phyloP scores from a whole-genome alignment of 1,140 invertebrate species.

The Bathynomus jamesi region DNA sequence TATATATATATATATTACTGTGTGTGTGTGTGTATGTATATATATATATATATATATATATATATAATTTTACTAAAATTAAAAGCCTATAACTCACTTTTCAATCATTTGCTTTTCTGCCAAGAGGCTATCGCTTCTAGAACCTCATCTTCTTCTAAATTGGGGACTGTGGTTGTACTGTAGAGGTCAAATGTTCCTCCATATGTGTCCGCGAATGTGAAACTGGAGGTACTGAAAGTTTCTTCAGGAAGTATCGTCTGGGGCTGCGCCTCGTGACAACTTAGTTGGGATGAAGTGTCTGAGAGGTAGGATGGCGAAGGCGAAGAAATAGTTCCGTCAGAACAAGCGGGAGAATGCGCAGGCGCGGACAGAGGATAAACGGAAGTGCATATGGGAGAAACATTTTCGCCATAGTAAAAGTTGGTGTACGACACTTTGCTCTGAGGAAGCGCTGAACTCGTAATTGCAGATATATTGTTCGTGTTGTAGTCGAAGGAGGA shows the following conservation, averaged over 20 bases:
- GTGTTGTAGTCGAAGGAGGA: background rate
- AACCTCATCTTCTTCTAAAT: background rate
- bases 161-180: background rate
- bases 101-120: background rate
- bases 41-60: conserved; percentile 2
- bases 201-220: background rate
- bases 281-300: background rate
- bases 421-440: background rate
- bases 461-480: background rate
- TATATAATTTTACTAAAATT: background rate
- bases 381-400: background rate
- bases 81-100: background rate
- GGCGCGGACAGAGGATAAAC: background rate
- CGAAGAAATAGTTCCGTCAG: background rate
- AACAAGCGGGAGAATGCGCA: background rate
- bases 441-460: background rate
- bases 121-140: background rate
- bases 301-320: background rate
- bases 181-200: background rate
- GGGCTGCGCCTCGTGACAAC: background rate
- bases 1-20: background rate
- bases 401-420: background rate
- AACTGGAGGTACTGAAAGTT: background rate
- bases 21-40: background rate
- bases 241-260: background rate